Conservation (phyloP, 2,888 invertebrate genomes). For the Standfussiana lucernea region DNA sequence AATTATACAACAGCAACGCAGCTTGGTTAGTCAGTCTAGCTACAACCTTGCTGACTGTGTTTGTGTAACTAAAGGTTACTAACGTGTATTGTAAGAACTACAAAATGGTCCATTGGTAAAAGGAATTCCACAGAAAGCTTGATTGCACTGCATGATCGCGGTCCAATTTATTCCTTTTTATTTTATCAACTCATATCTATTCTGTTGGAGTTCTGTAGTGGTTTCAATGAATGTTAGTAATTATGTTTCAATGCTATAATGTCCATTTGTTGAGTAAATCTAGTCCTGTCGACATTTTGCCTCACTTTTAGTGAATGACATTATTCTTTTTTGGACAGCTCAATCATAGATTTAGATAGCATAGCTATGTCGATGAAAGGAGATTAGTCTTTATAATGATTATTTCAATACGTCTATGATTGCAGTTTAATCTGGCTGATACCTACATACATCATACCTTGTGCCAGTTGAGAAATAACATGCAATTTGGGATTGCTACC, state of each 20-base stretch:
- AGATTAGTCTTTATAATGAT: neutral
- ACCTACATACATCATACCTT: neutral
- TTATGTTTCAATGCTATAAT: conserved; percentile 25
- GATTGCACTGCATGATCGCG: conserved; percentile 78
- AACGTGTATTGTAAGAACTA: conserved; percentile 54
- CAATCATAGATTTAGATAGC: conserved; percentile 15
- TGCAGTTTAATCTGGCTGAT: conserved; percentile 7
- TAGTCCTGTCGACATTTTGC: conserved; percentile 47
- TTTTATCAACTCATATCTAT: conserved; percentile 53
- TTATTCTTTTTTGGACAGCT: conserved; percentile 26
- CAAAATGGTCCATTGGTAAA: conserved; percentile 57
- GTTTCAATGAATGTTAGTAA: conserved; percentile 20
- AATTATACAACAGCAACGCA: neutral
- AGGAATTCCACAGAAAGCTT: conserved; percentile 50
- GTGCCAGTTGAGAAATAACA: neutral
- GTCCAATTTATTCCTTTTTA: conserved; percentile 38
- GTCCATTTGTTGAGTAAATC: conserved; percentile 14
- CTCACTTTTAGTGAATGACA: conserved; percentile 46
- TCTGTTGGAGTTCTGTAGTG: conserved; percentile 17
- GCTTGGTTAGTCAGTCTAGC: neutral
- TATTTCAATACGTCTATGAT: conserved; percentile 24
- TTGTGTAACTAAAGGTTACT: conserved; percentile 25
- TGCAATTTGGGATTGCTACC: neutral
- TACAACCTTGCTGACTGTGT: neutral
- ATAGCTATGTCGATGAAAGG: neutral